Percentiles rank a stretch among this genome's conserved stretches.
Conservation (phyloP, 2,113 vertebrate species). For the Melanotaenia duboulayi region DNA sequence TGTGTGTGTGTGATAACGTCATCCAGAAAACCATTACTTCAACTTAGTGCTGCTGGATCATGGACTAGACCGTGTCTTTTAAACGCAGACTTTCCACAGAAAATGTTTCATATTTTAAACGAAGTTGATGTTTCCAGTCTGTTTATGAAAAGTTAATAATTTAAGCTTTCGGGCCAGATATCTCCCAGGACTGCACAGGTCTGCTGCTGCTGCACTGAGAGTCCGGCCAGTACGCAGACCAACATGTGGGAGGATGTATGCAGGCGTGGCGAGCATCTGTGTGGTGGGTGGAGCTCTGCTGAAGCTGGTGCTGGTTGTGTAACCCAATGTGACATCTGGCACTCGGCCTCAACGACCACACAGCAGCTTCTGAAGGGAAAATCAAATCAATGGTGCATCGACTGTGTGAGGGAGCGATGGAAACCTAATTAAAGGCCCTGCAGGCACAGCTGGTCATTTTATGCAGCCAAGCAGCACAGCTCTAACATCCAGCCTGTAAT, state of each 20-base stretch:
- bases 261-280: neutral
- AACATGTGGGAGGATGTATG: neutral
- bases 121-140: no score
- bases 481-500: constrained; percentile 52
- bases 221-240: neutral
- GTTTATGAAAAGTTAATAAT: no score
- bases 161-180: no score
- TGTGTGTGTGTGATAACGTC: no score
- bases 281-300: constrained; percentile 21
- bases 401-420: constrained; percentile 79
- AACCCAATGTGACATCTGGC: constrained; percentile 79
- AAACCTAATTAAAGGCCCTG: constrained; percentile 83
- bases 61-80: no score
- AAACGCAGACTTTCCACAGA: no score
- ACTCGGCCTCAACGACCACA: constrained; percentile 65
- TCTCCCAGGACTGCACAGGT: no score
- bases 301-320: constrained; percentile 69
- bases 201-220: no score
- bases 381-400: constrained; percentile 83
- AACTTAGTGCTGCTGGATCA: no score
- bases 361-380: constrained; percentile 78
- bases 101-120: no score
- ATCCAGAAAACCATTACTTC: no score
- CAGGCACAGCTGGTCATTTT: constrained; percentile 77
- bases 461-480: constrained; percentile 62